Conservation (phyloP, 2,797 vertebrate species). For the Crax fasciolata region DNA sequence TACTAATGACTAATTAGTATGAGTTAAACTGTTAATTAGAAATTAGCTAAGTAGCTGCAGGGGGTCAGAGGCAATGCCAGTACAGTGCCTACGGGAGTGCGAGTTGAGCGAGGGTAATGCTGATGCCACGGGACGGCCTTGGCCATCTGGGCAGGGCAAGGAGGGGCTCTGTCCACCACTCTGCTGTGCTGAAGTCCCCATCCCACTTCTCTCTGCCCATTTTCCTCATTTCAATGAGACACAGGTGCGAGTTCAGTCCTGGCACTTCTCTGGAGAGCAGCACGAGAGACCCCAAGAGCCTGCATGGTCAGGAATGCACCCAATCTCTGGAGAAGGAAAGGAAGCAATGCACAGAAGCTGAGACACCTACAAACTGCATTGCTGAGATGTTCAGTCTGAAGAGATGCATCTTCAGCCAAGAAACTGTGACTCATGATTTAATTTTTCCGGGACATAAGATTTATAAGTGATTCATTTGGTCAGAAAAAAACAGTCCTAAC, state of each 20-base stretch:
- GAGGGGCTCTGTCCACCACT: not conserved
- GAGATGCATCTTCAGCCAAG: constrained; percentile 68
- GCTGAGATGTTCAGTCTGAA: constrained; percentile 42
- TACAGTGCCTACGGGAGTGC: accelerated
- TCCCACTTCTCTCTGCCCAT: not conserved
- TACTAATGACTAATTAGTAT: constrained; percentile 67
- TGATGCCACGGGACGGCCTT: not conserved
- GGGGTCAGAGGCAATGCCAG: constrained; percentile 15
- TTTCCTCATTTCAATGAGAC: not conserved
- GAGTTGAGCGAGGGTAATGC: not conserved
- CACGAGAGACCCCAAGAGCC: not conserved
- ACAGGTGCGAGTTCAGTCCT: accelerated
- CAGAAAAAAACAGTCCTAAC: constrained; percentile 6
- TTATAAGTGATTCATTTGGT: constrained; percentile 59
- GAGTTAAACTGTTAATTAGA: constrained; percentile 65
- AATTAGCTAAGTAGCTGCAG: constrained; percentile 51
- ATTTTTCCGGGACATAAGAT: constrained; percentile 58
- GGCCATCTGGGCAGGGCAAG: not conserved
- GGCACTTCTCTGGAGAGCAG: not conserved
- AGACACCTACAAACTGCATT: constrained; percentile 62
- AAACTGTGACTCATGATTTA: constrained; percentile 64
- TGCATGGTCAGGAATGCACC: accelerated
- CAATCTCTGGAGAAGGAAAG: not conserved
- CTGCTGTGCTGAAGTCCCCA: not conserved
- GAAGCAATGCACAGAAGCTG: not conserved